These are phyloP conservation scores for Falcunculus frontatus DNA, from an alignment of 2,113 vertebrate species.

Conservation along the genomic window DNA sequence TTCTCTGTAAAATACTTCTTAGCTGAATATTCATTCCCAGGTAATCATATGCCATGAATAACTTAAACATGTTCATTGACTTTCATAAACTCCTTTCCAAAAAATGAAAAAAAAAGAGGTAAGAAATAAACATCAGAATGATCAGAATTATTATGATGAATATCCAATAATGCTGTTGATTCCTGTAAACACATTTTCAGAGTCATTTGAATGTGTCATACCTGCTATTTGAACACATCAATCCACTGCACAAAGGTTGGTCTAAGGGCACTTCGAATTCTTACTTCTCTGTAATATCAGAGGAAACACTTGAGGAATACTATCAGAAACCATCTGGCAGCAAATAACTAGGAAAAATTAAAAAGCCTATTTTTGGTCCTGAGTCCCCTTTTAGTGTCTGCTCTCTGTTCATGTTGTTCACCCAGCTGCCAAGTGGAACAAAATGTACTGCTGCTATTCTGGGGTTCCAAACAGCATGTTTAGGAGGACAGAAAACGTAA, in stretches of 20 bases:
- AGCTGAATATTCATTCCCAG: neutral
- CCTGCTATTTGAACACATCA: neutral
- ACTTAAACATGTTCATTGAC: neutral
- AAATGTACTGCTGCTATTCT: slow-evolving; percentile 38
- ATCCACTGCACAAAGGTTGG: neutral
- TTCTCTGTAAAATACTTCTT: neutral
- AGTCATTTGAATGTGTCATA: neutral
- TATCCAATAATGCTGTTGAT: neutral
- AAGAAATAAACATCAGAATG: neutral
- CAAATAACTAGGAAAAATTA: slow-evolving; percentile 27
- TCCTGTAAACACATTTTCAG: neutral
- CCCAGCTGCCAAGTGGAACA: slow-evolving; percentile 45
- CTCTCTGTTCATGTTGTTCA: slow-evolving; percentile 16
- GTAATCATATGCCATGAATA: neutral
- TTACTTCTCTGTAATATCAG: neutral
- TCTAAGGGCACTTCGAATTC: neutral
- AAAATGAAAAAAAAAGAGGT: neutral
- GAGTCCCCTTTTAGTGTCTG: slow-evolving; percentile 1
- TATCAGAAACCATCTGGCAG: slow-evolving; percentile 27
- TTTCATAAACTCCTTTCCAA: neutral
- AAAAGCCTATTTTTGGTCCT: slow-evolving; percentile 25
- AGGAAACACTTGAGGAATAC: slow-evolving; percentile 29
- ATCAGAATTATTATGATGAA: neutral
- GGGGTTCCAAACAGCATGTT: neutral
- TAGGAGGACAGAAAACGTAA: neutral